A percentile compares a stretch with the other conserved stretches of the same genome.
Evolutionary conservation across 2,797 vertebrate genomes (phyloP).

Genomic region (Schizopygopsis pylzovi): DNA sequence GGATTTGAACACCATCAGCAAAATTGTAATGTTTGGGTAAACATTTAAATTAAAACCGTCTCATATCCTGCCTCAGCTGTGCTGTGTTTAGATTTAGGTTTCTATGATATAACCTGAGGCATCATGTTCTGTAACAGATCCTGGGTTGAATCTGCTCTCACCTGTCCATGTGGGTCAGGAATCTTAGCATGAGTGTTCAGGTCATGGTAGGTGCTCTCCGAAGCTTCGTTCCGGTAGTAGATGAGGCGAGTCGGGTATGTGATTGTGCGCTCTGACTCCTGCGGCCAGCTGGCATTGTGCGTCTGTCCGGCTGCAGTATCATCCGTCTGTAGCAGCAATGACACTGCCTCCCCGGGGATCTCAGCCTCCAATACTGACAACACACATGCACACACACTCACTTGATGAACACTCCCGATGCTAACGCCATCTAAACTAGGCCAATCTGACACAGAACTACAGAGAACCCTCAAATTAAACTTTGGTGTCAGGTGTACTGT

Average conservation of each 20-base stretch:
- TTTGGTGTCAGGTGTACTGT: neutral
- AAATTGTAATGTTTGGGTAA: neutral
- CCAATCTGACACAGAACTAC: constrained; percentile 31
- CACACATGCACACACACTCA: constrained; percentile 19
- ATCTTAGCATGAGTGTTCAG: constrained; percentile 89
- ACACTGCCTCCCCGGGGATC: constrained; percentile 74
- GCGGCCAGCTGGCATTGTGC: constrained; percentile 77
- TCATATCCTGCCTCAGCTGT: neutral
- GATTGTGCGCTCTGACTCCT: constrained; percentile 83
- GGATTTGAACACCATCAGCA: neutral
- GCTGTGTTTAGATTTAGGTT: neutral
- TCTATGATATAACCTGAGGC: neutral
- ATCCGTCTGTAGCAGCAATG: constrained; percentile 76
- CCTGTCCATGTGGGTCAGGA: constrained; percentile 88
- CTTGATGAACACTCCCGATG: neutral
- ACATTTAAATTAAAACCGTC: neutral
- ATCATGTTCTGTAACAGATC: neutral
- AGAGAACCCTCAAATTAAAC: neutral
- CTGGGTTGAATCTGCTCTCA: constrained; percentile 66
- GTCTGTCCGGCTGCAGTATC: constrained; percentile 75
- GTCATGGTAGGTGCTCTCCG: constrained; percentile 93
- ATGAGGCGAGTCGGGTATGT: constrained; percentile 93
- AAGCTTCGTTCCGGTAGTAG: constrained; percentile 94
- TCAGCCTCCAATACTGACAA: constrained; percentile 71
- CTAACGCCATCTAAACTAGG: constrained; percentile 15